A percentile compares a stretch with the other conserved stretches of the same genome.
These are phyloP conservation scores for human DNA, from an alignment of 2,113 vertebrate genomes.

Conservation along the genomic window GRCh38 chr4:4871501-4872000, in stretches of 20 bases:
- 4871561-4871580: neutral
- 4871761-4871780: neutral
- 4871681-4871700: neutral
- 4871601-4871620: fast-evolving
- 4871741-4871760: neutral
- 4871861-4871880: neutral
- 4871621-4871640: fast-evolving
- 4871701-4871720: neutral
- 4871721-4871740: neutral
- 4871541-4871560: fast-evolving
- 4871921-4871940: fast-evolving
- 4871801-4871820: constrained; percentile 42
- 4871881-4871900: neutral
- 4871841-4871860: neutral
- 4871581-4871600: neutral
- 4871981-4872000: fast-evolving
- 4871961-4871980: fast-evolving
- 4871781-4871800: neutral
- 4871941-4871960: neutral
- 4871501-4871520: fast-evolving
- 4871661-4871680: fast-evolving
- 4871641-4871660: neutral
- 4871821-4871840: fast-evolving
- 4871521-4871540: neutral
- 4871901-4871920: neutral